Conservation (phyloP, 2,113 vertebrate species). For the Rana temporaria region DNA sequence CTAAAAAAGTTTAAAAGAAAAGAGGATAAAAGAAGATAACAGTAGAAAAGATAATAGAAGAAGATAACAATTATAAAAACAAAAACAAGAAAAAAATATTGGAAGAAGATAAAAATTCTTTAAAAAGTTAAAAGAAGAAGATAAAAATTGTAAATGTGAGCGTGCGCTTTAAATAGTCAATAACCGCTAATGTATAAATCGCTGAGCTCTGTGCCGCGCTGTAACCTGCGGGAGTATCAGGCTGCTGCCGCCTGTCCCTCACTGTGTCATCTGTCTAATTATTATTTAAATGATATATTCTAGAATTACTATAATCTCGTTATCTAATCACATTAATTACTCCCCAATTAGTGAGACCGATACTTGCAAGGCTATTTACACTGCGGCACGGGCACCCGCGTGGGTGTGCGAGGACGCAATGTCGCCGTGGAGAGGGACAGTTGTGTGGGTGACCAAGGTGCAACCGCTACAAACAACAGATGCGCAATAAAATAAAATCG, state of each 20-base stretch:
- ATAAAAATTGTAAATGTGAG: too few relatives aligned
- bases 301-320: conserved; percentile 45
- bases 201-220: not conserved
- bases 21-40: too few relatives aligned
- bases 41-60: too few relatives aligned
- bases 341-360: conserved; percentile 42
- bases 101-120: too few relatives aligned
- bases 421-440: not conserved
- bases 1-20: too few relatives aligned
- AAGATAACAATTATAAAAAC: too few relatives aligned
- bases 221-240: conserved; percentile 41
- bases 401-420: conserved; percentile 5
- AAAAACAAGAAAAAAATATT: too few relatives aligned
- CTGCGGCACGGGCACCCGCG: conserved; percentile 1
- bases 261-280: conserved; percentile 51
- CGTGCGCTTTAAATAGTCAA: too few relatives aligned
- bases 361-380: conserved; percentile 8
- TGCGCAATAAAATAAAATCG: not conserved
- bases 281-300: conserved; percentile 55
- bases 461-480: not conserved
- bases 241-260: conserved; percentile 6
- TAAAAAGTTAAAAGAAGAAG: too few relatives aligned
- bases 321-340: conserved; percentile 54
- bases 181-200: too few relatives aligned
- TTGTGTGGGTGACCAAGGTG: not conserved